Evolutionary conservation across 2,888 invertebrate species (phyloP), one percentile per base, ranked within the genome.

Genomic region (Sympetrum striolatum): DNA sequence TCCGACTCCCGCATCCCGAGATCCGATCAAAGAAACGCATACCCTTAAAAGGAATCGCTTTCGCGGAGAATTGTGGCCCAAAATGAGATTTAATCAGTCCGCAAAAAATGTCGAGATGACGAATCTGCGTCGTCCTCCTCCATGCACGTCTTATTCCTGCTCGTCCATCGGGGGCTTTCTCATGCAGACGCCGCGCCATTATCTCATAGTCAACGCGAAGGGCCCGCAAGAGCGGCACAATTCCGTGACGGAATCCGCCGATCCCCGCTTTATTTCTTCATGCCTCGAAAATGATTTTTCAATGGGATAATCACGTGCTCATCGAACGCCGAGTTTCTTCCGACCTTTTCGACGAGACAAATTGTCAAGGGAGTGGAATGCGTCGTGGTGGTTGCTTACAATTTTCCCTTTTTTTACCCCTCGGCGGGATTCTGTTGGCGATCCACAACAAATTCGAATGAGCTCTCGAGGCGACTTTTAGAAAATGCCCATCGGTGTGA

Each of bases 161-260:
- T 82, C 58, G 31, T 82, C 60, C 60, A 86, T 37, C 37, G 39
- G 60, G n/a, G 1, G 35, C 86, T 58, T 82, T 82, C 48, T 15
- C 86, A n/a, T 86, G 58, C 60, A 60, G 35, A 60, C 86, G 86
- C 31, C 82, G 58, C 82, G 82, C 86, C 60, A 86, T 58, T 58
- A 58, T 37, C 60, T 35, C 22, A 37, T 12, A 8, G 31, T 10
- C 25, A 73, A 31, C 73, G 73, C 25, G 31, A 73, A 31, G 25
- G 25, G 73, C 31, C 31, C 73, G 31, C 31, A 73, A 73, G 31
- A 73, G 22, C 73, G 73, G 25, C 64, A 64, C 64, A 22, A 12
- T 73, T 73, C 31, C 73, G 31, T 25, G 73, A 73, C 73, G 73
- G 73, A 73, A 73, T 73, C 73, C 73, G 10, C 25, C 25, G 73